phyloP scores from a whole-genome alignment of 2,888 invertebrate genomes.

The Coelinius sp. region DNA sequence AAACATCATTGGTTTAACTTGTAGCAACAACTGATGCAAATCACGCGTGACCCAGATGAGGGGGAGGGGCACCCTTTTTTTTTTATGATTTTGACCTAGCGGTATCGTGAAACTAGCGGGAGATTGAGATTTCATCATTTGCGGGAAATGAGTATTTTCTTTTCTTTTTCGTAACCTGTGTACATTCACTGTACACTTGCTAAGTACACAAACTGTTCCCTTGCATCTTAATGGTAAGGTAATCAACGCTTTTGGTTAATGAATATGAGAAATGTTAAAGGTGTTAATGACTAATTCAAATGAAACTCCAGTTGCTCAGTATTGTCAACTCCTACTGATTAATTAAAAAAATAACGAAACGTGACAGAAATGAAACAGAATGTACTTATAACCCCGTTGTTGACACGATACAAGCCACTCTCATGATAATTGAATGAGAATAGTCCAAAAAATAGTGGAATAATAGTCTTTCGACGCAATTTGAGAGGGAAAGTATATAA shows the following conservation, averaged over 20 bases:
- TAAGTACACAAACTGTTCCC: not conserved
- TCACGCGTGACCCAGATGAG: not conserved
- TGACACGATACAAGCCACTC: too few relatives aligned
- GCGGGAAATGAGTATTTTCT: not conserved
- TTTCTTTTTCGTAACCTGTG: not conserved
- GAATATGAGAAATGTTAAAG: not conserved
- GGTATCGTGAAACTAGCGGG: not conserved
- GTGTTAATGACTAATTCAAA: not conserved
- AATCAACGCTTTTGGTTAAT: not conserved
- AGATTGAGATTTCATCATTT: slow-evolving; percentile 8
- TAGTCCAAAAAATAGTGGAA: not conserved
- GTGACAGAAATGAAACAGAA: too few relatives aligned
- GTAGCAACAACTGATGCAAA: not conserved
- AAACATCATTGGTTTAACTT: not conserved
- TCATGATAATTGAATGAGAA: not conserved
- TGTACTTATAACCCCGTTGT: too few relatives aligned
- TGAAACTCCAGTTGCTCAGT: not conserved
- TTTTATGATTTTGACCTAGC: slow-evolving; percentile 7
- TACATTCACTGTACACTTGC: not conserved
- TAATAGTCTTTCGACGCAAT: slow-evolving; percentile 1
- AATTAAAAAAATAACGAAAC: too few relatives aligned
- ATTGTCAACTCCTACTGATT: too few relatives aligned
- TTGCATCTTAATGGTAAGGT: not conserved
- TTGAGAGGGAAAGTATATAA: not conserved
- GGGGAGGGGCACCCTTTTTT: not conserved